phyloP scores from a whole-genome alignment of 2,113 vertebrate genomes.

The Manacus vitellinus region DNA sequence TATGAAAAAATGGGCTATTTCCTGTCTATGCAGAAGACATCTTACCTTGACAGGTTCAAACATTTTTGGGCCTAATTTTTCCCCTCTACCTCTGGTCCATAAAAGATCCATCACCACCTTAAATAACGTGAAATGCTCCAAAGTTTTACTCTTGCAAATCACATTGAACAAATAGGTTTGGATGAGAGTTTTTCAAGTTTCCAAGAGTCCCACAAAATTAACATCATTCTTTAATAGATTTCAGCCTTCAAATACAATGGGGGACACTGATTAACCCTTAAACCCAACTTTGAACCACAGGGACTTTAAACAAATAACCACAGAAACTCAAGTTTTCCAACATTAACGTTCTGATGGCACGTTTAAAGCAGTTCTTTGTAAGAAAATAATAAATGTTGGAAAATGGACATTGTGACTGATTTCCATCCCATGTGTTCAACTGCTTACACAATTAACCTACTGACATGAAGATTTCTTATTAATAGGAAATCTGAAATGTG shows the following conservation, averaged over 20 bases:
- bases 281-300: not conserved
- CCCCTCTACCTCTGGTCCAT: not conserved
- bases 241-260: not conserved
- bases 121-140: not conserved
- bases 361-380: not conserved
- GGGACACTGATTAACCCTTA: not conserved
- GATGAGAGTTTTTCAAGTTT: not conserved
- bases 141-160: not conserved
- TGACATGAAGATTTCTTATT: not conserved
- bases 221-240: rapidly evolving
- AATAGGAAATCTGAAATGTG: not conserved
- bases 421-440: not conserved
- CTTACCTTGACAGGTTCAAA: not conserved
- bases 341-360: not conserved
- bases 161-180: not conserved
- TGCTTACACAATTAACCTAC: constrained; percentile 46
- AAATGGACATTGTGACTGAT: not conserved
- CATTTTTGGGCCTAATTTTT: not conserved
- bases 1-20: not conserved
- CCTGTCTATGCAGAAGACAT: not conserved
- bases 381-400: not conserved
- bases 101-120: not conserved
- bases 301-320: not conserved
- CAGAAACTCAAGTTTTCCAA: not conserved
- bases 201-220: not conserved